Evolutionary conservation across 2,888 invertebrate species (phyloP), one percentile per base, ranked within the genome.

Genomic region (Malacosoma neustria): DNA sequence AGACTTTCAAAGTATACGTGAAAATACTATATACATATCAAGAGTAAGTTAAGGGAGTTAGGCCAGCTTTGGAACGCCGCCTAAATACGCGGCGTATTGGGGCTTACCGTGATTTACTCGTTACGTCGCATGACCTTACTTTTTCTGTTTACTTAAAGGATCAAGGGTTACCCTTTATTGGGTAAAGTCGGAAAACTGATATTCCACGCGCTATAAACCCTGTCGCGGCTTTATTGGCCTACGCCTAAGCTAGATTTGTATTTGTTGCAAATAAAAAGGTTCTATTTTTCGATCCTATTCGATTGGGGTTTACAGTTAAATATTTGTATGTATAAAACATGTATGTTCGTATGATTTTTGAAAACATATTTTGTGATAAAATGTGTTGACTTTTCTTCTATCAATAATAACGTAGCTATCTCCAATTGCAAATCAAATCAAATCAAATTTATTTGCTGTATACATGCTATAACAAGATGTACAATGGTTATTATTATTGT

Each of bases 121-220:
- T 73, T 68, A 70, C 72, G 72, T 67, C 69, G 71, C 70, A 56
- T 56, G 54, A 52, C 65, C 61, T 67, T 66, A 58, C 66, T 72
- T 80, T 81, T 74, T 84, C 75, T 84, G 77, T 85, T 85, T 85
- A 85, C 81, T 79, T 75, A 75, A 72, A 68, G 84, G 80, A 81
- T 84, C 81, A 76, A 59, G 76, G 77, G 72, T 73, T 80, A 81
- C 80, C 82, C 82, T 80, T 81, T 82, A 81, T 77, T 80, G 77
- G 74, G 71, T 71, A 74, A 80, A 79, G 72, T 77, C 76, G 73
- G 74, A 63, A 72, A 81, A 79, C 75, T 77, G 80, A 81, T 80
- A 77, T 73, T 73, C 70, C 68, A 47, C 57, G 62, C 63, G 66
- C 70, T 72, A 72, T 76, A 72, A 79, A 79, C 65, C 79, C 70